Evolutionary conservation across 2,888 invertebrate species (phyloP), one percentile per base, ranked within the genome.

Genomic region (Smittia aterrima): DNA sequence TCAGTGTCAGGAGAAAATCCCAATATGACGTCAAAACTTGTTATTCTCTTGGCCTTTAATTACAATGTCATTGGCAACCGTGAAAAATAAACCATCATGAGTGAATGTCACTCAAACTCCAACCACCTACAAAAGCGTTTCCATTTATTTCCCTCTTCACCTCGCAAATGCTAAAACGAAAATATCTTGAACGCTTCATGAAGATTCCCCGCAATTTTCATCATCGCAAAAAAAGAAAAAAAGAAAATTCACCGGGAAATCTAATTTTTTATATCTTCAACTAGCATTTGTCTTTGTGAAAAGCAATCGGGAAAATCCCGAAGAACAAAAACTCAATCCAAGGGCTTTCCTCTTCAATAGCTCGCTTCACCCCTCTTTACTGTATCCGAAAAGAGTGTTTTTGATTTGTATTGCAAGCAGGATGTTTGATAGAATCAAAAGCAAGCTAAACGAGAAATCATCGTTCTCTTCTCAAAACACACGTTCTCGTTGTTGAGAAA

Each of bases 1-100:
- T 47, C 7, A 58, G 22, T 47, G n/a, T 2, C 20, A 58, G 13
- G 2, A 20, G 22, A 13, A 22, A 32, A 32, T 66, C 18, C 32
- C 66, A 11, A 38, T 38, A 11, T 66, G 38, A 66, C 66, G 66
- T 22, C 38, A 66, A 66, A 38, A 27, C 64, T 32, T 66, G 32
- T 38, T 16, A 38, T 32, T 27, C 25, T 38, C 58, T 3, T 58
- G 58, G 41, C 53, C 25, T 70, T 70, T 70, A 54, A 70, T 70
- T 54, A 70, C 16, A 70, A 54, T 70, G 70, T 70, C 54, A 70
- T 47, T 47, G 25, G 70, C 24, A 70, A 70, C 47, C 9, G 54
- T 27, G 70, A 58, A 58, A 58, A 70, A 70, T 25, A 47, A 70
- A 32, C 20, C 54, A 41, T 7, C 27, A n/a, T 20, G 40, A 20